phyloP scores from a whole-genome alignment of 2,797 vertebrate genomes.

The Xerus rutilus region DNA sequence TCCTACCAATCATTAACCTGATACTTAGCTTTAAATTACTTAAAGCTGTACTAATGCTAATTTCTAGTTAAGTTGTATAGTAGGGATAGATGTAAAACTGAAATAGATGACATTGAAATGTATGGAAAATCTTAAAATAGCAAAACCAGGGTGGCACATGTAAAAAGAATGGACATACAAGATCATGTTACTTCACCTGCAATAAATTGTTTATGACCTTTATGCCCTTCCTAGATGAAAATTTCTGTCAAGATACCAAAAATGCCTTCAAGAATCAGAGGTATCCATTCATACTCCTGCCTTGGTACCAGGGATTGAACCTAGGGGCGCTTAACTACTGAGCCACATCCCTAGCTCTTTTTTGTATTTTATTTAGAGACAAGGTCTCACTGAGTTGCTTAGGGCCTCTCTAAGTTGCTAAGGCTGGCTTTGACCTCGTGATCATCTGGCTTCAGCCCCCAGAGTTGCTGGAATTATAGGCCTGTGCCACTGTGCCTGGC shows the following conservation, averaged over 20 bases:
- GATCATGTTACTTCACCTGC: too few relatives aligned
- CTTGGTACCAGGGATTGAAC: too few relatives aligned
- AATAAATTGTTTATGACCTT: constrained; percentile 20
- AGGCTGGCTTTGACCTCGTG: too few relatives aligned
- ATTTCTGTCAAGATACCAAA: background rate
- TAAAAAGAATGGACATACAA: constrained; percentile 36
- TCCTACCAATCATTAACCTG: constrained; percentile 1
- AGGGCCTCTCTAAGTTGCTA: too few relatives aligned
- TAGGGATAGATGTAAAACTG: constrained; percentile 42
- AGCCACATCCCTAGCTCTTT: too few relatives aligned
- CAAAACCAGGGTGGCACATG: background rate
- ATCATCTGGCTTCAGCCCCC: too few relatives aligned
- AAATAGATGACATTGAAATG: constrained; percentile 72
- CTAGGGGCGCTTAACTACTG: too few relatives aligned
- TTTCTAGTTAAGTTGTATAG: constrained; percentile 51
- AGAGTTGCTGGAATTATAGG: too few relatives aligned
- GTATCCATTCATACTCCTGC: background rate
- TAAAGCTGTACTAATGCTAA: constrained; percentile 62
- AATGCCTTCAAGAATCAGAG: background rate
- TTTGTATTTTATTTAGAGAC: too few relatives aligned
- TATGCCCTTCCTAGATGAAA: constrained; percentile 21
- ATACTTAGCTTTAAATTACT: constrained; percentile 50
- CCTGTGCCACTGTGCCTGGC: too few relatives aligned
- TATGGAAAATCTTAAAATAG: constrained; percentile 41
- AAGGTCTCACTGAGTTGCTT: too few relatives aligned